Percentiles rank a stretch among this genome's conserved stretches.
phyloP scores from a whole-genome alignment of 1,140 invertebrate genomes.

The Drosophila serrata region DNA sequence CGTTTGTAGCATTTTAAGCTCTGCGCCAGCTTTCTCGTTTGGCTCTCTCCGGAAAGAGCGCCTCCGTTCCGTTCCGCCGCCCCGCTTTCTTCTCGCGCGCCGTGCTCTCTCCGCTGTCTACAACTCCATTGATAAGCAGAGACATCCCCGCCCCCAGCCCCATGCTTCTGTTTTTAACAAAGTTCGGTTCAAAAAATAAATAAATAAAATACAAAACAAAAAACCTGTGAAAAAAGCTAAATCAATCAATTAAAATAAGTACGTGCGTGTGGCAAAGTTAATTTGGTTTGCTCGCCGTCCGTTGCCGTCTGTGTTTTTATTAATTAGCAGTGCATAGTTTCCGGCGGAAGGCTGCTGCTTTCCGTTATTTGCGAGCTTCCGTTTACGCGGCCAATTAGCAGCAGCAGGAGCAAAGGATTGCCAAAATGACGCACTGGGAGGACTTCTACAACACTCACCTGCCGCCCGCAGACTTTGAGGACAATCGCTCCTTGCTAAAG shows the following conservation, averaged over 20 bases:
- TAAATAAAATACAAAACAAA: neutral
- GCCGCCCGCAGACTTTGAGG: constrained; percentile 90
- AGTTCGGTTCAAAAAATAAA: neutral
- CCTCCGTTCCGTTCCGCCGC: constrained; percentile 33
- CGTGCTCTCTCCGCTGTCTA: constrained; percentile 38
- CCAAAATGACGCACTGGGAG: constrained; percentile 88
- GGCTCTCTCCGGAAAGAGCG: constrained; percentile 45
- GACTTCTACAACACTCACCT: constrained; percentile 92
- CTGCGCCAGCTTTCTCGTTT: constrained; percentile 33
- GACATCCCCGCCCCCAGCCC: constrained; percentile 24
- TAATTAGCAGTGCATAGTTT: constrained; percentile 52
- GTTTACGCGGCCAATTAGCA: constrained; percentile 48
- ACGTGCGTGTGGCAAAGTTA: constrained; percentile 39
- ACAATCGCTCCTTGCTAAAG: constrained; percentile 89
- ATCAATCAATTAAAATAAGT: constrained; percentile 53
- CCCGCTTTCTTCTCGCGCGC: constrained; percentile 27
- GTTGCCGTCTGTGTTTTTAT: constrained; percentile 17
- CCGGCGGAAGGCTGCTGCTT: constrained; percentile 36
- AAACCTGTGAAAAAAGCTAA: constrained; percentile 35
- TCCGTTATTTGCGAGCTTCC: constrained; percentile 39
- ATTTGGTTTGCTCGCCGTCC: constrained; percentile 14
- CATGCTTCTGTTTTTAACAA: constrained; percentile 1
- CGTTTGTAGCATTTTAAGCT: constrained; percentile 36
- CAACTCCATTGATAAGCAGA: constrained; percentile 75
- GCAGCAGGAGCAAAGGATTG: constrained; percentile 24